Conservation (phyloP, 2,113 vertebrate genomes). For the Typhlomys cinereus region DNA sequence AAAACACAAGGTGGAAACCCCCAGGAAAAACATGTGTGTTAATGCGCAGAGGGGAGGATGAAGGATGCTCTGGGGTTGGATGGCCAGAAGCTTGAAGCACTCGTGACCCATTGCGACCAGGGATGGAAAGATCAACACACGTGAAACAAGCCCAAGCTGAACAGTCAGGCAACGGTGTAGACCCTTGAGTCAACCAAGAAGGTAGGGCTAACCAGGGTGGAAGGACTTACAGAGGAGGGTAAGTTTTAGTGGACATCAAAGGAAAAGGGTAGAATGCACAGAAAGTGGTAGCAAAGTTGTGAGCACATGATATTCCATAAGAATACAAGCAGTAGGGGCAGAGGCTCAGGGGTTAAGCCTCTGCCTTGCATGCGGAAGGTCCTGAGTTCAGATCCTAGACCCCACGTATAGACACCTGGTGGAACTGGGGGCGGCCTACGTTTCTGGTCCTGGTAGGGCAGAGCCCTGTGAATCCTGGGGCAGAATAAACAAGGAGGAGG, state of each 20-base stretch:
- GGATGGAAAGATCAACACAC: not conserved
- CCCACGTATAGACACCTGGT: no score
- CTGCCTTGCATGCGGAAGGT: no score
- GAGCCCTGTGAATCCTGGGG: no score
- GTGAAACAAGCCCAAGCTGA: not conserved
- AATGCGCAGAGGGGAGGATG: not conserved
- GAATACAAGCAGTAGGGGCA: not conserved
- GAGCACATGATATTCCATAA: not conserved
- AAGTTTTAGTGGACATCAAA: not conserved
- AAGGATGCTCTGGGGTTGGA: accelerated
- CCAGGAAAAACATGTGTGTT: not conserved
- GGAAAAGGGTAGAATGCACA: not conserved
- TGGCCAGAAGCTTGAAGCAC: not conserved
- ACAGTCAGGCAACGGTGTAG: not conserved
- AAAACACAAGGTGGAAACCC: no score
- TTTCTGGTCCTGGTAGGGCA: no score
- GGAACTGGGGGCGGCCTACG: no score
- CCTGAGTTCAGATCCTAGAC: no score
- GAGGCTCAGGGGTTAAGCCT: no score
- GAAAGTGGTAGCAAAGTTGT: not conserved
- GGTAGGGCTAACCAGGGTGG: not conserved
- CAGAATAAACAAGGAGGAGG: no score
- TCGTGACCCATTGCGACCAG: not conserved
- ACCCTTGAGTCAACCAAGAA: not conserved
- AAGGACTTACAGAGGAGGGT: not conserved